phyloP scores from a whole-genome alignment of 2,888 invertebrate genomes.

The Drosophila ustulata region DNA sequence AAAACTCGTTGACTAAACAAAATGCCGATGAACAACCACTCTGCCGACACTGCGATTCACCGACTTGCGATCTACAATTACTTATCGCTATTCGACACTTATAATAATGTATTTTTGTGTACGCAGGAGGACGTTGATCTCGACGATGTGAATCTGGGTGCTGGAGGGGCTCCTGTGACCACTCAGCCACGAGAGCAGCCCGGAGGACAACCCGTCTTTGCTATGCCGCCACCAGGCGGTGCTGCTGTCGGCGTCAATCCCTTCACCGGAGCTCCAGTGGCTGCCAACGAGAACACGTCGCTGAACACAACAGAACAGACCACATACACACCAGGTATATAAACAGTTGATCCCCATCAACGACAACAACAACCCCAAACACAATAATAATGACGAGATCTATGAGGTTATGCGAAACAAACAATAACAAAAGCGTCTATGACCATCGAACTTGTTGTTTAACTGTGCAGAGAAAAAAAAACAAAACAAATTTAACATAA shows the following conservation, averaged over 20 bases:
- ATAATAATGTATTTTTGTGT: neutral
- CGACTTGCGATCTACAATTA: neutral
- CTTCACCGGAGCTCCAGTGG: constrained; percentile 83
- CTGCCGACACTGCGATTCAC: neutral
- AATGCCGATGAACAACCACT: constrained; percentile 29
- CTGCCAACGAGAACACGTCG: constrained; percentile 84
- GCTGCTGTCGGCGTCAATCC: constrained; percentile 84
- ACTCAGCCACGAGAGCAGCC: constrained; percentile 83
- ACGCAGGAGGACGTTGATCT: constrained; percentile 84
- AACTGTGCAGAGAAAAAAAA: constrained; percentile 50
- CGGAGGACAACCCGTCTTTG: constrained; percentile 83
- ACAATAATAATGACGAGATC: constrained; percentile 15
- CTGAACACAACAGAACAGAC: constrained; percentile 85
- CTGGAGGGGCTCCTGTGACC: constrained; percentile 76
- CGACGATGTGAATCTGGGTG: constrained; percentile 82
- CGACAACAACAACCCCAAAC: neutral
- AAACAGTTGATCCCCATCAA: constrained; percentile 50
- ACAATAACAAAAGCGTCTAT: constrained; percentile 73
- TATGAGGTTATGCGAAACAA: constrained; percentile 30
- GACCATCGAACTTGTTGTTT: constrained; percentile 80
- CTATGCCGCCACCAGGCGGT: constrained; percentile 83
- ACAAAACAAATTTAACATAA: constrained; percentile 10
- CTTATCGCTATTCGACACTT: neutral
- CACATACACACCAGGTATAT: constrained; percentile 85
- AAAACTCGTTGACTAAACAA: constrained; percentile 74